Conservation (phyloP, 2,113 vertebrate genomes). For the Brachyhypopomus gauderio region DNA sequence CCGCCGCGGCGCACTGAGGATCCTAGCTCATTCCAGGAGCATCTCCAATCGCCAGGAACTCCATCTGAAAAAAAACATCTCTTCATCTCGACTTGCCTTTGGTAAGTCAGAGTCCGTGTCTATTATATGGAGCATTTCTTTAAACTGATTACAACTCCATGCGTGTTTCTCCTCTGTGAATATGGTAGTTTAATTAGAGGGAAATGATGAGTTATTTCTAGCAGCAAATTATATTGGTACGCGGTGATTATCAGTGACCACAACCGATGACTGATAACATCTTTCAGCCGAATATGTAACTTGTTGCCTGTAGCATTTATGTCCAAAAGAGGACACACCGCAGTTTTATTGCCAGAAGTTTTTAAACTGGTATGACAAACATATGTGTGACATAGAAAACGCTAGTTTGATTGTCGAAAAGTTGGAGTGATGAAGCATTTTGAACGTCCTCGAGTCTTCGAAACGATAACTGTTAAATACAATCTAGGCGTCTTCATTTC, state of each 20-base stretch:
- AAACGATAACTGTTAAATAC: too few relatives aligned
- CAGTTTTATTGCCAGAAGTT: slow-evolving; percentile 15
- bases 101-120: background rate
- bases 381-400: background rate
- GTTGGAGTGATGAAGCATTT: background rate
- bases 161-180: background rate
- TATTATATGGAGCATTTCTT: background rate
- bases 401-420: background rate
- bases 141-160: background rate
- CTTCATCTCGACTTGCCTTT: background rate
- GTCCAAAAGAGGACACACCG: background rate
- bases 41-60: background rate
- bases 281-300: background rate
- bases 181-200: background rate
- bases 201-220: background rate
- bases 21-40: background rate
- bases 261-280: too few relatives aligned
- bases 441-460: background rate
- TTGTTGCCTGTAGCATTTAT: background rate
- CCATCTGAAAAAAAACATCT: background rate
- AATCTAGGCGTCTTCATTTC: too few relatives aligned
- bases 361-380: background rate
- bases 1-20: slow-evolving; percentile 34
- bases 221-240: background rate
- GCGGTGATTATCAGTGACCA: background rate